These are phyloP conservation scores for Astreopora myriophthalma DNA, from an alignment of 64 coral and sea anemone species.

Conservation along the genomic window DNA sequence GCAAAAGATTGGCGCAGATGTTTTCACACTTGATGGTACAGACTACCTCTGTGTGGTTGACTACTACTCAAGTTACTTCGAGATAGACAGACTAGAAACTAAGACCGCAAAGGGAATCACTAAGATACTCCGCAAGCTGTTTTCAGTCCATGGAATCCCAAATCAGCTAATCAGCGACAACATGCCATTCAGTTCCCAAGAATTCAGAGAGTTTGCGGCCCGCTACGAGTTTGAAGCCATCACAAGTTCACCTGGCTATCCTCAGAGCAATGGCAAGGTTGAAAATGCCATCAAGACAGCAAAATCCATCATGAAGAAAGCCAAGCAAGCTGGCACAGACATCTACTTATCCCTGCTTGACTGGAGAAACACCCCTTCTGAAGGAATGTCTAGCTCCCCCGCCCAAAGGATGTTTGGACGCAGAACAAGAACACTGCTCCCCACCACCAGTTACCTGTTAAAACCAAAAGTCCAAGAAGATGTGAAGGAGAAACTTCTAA, in stretches of 20 bases:
- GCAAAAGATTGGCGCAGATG: constrained; percentile 22
- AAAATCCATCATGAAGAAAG: too few relatives aligned
- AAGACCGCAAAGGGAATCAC: background rate
- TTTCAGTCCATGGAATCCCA: constrained; percentile 6
- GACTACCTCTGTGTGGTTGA: constrained; percentile 12
- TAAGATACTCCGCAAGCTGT: background rate
- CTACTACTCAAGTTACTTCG: constrained; percentile 10
- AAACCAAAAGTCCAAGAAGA: too few relatives aligned
- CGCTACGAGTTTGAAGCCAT: background rate
- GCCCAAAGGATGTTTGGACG: too few relatives aligned
- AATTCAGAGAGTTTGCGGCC: background rate
- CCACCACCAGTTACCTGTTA: too few relatives aligned
- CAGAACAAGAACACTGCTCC: too few relatives aligned
- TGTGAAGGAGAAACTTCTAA: too few relatives aligned
- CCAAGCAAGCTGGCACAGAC: too few relatives aligned
- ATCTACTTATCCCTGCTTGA: too few relatives aligned
- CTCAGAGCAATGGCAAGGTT: too few relatives aligned
- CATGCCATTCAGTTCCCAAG: background rate
- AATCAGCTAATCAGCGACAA: constrained; percentile 13
- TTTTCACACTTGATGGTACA: background rate
- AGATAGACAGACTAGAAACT: background rate
- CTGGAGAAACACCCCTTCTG: too few relatives aligned
- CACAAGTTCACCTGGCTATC: background rate
- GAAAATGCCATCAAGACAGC: too few relatives aligned
- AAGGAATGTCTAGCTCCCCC: too few relatives aligned